Evolutionary conservation across 2,113 vertebrate species (phyloP).

Genomic region (Pao palembangensis): DNA sequence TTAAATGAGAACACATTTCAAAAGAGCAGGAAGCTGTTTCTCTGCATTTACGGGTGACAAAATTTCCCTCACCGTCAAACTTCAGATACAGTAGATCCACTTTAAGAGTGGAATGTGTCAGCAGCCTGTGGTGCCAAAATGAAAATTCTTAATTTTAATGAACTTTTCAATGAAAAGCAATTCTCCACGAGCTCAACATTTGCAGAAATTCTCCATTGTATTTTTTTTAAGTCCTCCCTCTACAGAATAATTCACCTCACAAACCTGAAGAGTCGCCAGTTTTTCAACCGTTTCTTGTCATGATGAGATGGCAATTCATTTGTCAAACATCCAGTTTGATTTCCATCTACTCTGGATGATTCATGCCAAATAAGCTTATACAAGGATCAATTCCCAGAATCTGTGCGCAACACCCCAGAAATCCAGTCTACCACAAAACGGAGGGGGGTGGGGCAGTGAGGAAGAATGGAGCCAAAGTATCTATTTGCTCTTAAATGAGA

Average conservation of each 20-base stretch:
- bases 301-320: conserved; percentile 41
- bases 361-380: conserved; percentile 52
- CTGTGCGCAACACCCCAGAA: conserved; percentile 35
- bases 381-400: conserved; percentile 54
- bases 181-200: no score
- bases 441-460: conserved; percentile 9
- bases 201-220: not conserved
- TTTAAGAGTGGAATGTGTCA: not conserved
- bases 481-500: conserved; percentile 19
- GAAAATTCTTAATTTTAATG: conserved; percentile 13
- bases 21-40: no score
- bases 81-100: not conserved
- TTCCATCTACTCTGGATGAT: conserved; percentile 48
- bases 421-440: conserved; percentile 27
- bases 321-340: conserved; percentile 32
- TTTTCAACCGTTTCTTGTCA: conserved; percentile 27
- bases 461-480: conserved; percentile 12
- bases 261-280: conserved; percentile 16
- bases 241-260: conserved; percentile 38
- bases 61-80: not conserved
- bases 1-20: no score
- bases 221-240: conserved; percentile 1
- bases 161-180: no score
- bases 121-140: conserved; percentile 1
- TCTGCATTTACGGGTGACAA: not conserved